Conservation (phyloP, 2,113 vertebrate species). For the Amphiprion percula region DNA sequence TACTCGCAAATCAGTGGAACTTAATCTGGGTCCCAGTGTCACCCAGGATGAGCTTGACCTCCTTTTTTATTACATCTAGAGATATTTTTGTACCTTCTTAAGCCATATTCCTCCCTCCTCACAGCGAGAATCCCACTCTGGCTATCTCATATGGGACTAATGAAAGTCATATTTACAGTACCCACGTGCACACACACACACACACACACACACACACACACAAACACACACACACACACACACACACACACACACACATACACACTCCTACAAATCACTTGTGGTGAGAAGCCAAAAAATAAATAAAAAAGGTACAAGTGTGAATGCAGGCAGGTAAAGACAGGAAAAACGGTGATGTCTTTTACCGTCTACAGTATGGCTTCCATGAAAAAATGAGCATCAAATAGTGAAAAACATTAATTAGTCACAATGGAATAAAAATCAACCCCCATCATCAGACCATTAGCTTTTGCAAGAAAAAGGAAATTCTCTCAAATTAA, state of each 20-base stretch:
- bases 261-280: constrained; percentile 10
- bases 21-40: constrained; percentile 58
- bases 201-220: constrained; percentile 14
- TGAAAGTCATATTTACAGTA: constrained; percentile 63
- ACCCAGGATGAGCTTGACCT: constrained; percentile 64
- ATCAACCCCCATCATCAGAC: constrained; percentile 57
- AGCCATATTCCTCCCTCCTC: constrained; percentile 63
- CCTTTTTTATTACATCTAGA: constrained; percentile 62
- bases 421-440: constrained; percentile 54
- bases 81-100: constrained; percentile 70
- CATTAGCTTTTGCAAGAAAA: constrained; percentile 62
- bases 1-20: constrained; percentile 48
- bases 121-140: constrained; percentile 61
- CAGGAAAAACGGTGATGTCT: neutral
- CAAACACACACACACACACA: constrained; percentile 4
- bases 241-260: constrained; percentile 12
- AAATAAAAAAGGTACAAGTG: neutral
- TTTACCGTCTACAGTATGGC: neutral
- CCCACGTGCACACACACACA: constrained; percentile 24
- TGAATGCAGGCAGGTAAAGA: neutral
- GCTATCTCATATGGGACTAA: constrained; percentile 59
- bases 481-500: constrained; percentile 68
- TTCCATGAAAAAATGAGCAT: constrained; percentile 20
- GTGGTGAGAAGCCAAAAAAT: neutral
- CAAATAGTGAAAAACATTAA: constrained; percentile 31